Evolutionary conservation across 2,888 invertebrate genomes (phyloP).

Genomic region (Ormia ochracea): DNA sequence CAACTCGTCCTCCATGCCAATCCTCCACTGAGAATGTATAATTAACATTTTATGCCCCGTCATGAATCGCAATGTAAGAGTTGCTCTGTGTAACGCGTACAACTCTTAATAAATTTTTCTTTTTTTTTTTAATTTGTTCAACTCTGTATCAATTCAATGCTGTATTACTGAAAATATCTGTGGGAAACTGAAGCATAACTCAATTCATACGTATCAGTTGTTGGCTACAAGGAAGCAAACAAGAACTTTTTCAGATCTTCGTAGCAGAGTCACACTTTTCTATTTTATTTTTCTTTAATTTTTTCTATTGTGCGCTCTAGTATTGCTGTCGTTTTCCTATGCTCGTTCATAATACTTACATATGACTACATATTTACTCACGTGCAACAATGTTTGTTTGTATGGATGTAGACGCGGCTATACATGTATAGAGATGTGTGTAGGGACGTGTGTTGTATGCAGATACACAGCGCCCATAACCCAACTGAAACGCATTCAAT

Average conservation of each 20-base stretch:
- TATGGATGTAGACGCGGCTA: background rate
- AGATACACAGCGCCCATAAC: background rate
- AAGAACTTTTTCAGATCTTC: slow-evolving; percentile 33
- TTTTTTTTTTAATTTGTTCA: slow-evolving; percentile 28
- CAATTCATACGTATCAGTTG: slow-evolving; percentile 6
- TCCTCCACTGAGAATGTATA: too few relatives aligned
- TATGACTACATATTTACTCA: slow-evolving; percentile 8
- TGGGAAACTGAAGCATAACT: slow-evolving; percentile 42
- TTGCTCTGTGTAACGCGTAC: background rate
- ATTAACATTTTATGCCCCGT: too few relatives aligned
- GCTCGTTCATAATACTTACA: slow-evolving; percentile 25
- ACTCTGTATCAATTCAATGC: slow-evolving; percentile 16
- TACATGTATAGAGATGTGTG: background rate
- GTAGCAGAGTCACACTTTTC: slow-evolving; percentile 47
- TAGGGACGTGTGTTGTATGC: background rate
- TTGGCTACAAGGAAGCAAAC: background rate
- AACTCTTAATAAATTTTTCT: background rate
- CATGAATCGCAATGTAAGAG: too few relatives aligned
- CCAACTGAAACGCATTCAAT: background rate
- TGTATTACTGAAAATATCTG: background rate
- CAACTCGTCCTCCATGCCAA: too few relatives aligned
- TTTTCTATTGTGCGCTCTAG: background rate
- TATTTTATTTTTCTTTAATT: slow-evolving; percentile 43
- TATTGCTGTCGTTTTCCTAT: background rate
- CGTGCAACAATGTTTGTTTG: background rate